Base-by-base conservation (phyloP, 2,888 invertebrate genomes). In the Megaustenia siamemsis region DNA sequence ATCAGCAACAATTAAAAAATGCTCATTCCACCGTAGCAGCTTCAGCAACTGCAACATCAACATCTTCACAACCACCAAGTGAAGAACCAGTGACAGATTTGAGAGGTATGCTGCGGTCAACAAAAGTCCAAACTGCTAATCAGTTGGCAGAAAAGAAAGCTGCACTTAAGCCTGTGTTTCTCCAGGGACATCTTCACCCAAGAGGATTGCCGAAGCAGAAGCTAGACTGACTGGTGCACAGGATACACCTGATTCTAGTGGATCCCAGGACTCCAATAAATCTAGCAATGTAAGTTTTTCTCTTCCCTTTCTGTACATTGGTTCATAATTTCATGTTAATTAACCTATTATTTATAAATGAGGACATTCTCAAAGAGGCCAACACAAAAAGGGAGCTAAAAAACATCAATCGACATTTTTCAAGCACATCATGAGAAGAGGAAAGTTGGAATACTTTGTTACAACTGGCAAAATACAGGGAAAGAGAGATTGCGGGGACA, bases 61-160 rank as follows among this genome's bases (percentile, higher is more conserved):
- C 49, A 4, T 24, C 68, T 28, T 10, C 69, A 5, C 56, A 69
- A n/a, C 79, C 66, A 28, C 35, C 79, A 63, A 81, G 38, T 69
- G 71, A 79, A 45, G 40, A 38, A 28, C 24, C 24, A 10, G 68
- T 53, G n/a, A 56, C 49, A 24, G 69, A 71, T 69, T 81, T 81
- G 43, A 53, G 77, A 40, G 43, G 40, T 32, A 49, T 60, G 28
- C 68, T 71, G 32, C 6, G n/a, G 40, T n/a, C 81, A 49, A 35
- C 40, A 18, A 69, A 53, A 71, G 28, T n/a, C 53, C 71, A 45
- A 4, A 10, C 73, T 45, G 38, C 28, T 0, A 73, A 73, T 24
- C 73, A 73, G 73, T 28, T 18, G 12, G 73, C 45, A 4, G 73
- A 28, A 28, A 73, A 45, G 49, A 43, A 28, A 73, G 40, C 40